Base-by-base conservation (phyloP, 2,797 vertebrate genomes). In the Tarsius wallacei region DNA sequence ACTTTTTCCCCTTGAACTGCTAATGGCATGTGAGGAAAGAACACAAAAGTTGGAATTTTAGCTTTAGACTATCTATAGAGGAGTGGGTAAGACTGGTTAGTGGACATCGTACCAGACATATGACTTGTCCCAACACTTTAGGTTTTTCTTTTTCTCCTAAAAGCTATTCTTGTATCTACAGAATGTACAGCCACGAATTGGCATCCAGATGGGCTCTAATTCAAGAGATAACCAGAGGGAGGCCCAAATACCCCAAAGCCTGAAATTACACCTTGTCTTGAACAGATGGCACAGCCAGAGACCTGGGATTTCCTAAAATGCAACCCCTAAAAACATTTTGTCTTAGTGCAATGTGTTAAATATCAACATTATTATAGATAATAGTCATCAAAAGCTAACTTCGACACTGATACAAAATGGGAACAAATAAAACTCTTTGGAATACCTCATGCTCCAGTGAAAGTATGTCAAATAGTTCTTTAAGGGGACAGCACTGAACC, bases 221-320 rank as follows among this genome's bases (percentile, higher is more conserved):
- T 97, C 97, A 97, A 96, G 84, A 95, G 49, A 42, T 91, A 97
- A 94, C 87, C 86, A 91, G 92, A 85, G 90, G 87, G 85, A 95
- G 77, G 87, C 71, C 78, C 76, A 87, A 77, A 93, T 96, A 96
- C 87, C 95, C 93, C 91, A 95, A 96, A 96, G 90, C 49, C 24
- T 70, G 90, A 90, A 94, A 95, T 97, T 92, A 93, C 57, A 97
- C 90, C 96, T 98, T 97, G 81, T 96, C 49, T 90, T 96, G 89
- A 98, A 97, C 97, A 97, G 97, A 98, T 97, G 97, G 96, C 90
- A 94, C 33, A 93, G 28, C 12, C 76, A 93, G 92, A 97, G 85
- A 96, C 92, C 87, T 94, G 94, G 87, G 93, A 97, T 97, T 98
- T 97, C 93, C 94, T 95, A 95, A 95, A 97, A 95, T 82, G 93